A percentile compares a stretch with the other conserved stretches of the same genome.
Evolutionary conservation across 2,113 vertebrate genomes (phyloP).

Genomic region (Ptilorrhoa leucosticta): DNA sequence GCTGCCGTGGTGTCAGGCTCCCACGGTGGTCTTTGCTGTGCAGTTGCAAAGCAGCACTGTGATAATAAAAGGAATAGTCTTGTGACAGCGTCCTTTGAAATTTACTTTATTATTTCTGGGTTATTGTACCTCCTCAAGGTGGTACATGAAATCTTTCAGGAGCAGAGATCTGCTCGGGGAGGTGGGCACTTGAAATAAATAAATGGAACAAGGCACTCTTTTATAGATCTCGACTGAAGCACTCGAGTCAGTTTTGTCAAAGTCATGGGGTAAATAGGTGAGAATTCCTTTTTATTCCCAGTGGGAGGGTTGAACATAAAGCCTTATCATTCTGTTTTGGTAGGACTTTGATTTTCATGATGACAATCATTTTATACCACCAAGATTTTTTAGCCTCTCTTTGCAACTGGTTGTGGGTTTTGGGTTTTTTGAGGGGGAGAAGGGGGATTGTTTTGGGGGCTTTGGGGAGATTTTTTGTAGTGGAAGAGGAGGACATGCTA

Average conservation of each 20-base stretch:
- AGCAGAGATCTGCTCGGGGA: background rate
- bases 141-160: background rate
- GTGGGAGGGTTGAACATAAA: background rate
- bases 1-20: background rate
- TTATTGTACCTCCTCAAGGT: background rate
- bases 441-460: background rate
- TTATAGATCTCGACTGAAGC: background rate
- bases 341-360: background rate
- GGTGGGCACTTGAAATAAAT: constrained; percentile 39
- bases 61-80: background rate
- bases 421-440: background rate
- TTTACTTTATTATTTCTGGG: background rate
- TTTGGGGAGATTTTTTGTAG: background rate
- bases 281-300: constrained; percentile 25
- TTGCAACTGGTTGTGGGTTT: background rate
- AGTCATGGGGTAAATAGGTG: background rate
- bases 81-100: background rate
- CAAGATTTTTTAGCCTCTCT: background rate
- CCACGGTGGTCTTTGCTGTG: background rate
- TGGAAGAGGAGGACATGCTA: background rate
- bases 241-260: background rate
- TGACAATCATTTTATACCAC: background rate
- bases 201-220: background rate
- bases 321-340: background rate
- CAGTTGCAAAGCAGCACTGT: background rate